Conservation (phyloP, 2,888 invertebrate species). For the Dendrolimus houi region DNA sequence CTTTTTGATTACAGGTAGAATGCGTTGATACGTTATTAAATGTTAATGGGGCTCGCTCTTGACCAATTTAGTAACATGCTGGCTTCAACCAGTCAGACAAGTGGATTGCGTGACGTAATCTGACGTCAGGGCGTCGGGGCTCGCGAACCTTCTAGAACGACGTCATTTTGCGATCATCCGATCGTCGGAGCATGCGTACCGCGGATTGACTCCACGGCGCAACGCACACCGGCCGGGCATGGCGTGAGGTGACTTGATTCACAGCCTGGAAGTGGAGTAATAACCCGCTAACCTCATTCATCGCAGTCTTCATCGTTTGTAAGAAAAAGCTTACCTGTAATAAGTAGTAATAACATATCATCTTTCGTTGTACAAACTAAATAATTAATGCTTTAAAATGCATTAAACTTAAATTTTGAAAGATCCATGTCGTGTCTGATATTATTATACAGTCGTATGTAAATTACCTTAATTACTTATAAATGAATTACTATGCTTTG, state of each 20-base stretch:
- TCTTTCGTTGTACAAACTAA: too few relatives aligned
- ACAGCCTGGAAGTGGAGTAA: slow-evolving; percentile 4
- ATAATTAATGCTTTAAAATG: too few relatives aligned
- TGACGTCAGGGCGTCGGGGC: slow-evolving; percentile 33
- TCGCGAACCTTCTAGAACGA: slow-evolving; percentile 41
- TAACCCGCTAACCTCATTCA: slow-evolving; percentile 1
- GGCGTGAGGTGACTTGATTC: slow-evolving; percentile 2
- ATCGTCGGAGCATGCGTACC: slow-evolving; percentile 21
- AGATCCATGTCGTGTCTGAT: too few relatives aligned
- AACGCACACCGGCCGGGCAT: not conserved
- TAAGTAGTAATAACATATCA: not conserved
- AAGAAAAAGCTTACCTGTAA: not conserved
- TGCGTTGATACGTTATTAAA: too few relatives aligned
- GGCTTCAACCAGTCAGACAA: slow-evolving; percentile 13
- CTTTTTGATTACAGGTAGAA: too few relatives aligned
- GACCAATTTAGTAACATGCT: slow-evolving; percentile 13
- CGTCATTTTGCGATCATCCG: slow-evolving; percentile 23
- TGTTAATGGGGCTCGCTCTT: not conserved
- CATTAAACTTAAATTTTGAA: too few relatives aligned
- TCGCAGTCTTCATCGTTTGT: not conserved
- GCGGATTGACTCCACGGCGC: slow-evolving; percentile 12
- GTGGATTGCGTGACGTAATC: slow-evolving; percentile 32
- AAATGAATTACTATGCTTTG: too few relatives aligned
- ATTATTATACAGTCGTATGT: too few relatives aligned
- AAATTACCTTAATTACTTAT: too few relatives aligned